These are phyloP conservation scores for Trypoxylon attenuatum DNA, from an alignment of 2,888 invertebrate genomes.

Conservation along the genomic window DNA sequence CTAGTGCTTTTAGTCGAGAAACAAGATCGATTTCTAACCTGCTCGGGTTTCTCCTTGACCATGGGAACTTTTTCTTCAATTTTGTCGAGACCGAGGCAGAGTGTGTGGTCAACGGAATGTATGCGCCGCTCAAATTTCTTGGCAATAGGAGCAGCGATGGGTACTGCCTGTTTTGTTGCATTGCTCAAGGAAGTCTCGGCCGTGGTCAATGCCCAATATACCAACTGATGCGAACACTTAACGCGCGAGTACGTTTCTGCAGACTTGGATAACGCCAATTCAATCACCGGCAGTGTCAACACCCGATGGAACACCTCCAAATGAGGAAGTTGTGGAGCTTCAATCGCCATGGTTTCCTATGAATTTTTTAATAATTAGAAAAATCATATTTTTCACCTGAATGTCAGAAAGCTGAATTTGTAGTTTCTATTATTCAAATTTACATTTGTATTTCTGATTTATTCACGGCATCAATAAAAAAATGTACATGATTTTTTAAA, in stretches of 20 bases:
- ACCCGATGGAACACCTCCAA: slow-evolving; percentile 66
- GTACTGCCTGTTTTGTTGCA: slow-evolving; percentile 76
- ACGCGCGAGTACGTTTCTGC: slow-evolving; percentile 63
- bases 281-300: slow-evolving; percentile 64
- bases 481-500: no score
- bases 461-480: no score
- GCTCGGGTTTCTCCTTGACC: slow-evolving; percentile 79
- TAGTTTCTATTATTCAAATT: no score
- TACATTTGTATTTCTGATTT: no score
- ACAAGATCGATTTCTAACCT: slow-evolving; percentile 51
- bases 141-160: slow-evolving; percentile 79
- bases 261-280: slow-evolving; percentile 63
- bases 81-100: slow-evolving; percentile 81
- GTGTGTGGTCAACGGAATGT: slow-evolving; percentile 79
- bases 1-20: background rate
- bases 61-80: slow-evolving; percentile 81
- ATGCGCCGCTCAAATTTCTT: slow-evolving; percentile 77
- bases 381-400: no score
- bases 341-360: slow-evolving; percentile 45
- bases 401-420: no score
- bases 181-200: slow-evolving; percentile 77
- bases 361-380: background rate
- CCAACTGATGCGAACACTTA: slow-evolving; percentile 67
- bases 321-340: slow-evolving; percentile 57
- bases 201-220: slow-evolving; percentile 80